phyloP scores from a whole-genome alignment of 2,113 vertebrate species.

The Pseudopodoces humilis region DNA sequence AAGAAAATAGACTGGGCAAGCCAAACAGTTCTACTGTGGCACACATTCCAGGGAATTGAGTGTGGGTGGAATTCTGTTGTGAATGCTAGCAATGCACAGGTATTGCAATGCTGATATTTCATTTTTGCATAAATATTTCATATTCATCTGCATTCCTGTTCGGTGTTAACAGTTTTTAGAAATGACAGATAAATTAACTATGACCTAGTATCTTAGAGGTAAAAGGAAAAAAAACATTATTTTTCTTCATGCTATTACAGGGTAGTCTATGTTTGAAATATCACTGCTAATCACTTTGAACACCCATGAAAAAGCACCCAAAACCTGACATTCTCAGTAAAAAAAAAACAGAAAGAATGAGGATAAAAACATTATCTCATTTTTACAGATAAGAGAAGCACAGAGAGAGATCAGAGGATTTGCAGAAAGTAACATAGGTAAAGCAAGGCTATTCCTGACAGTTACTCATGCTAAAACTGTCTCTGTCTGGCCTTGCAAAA shows the following conservation, averaged over 20 bases:
- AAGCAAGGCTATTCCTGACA: not conserved
- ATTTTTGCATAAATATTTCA: not conserved
- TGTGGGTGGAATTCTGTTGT: not conserved
- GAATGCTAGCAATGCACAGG: not conserved
- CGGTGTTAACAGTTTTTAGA: not conserved
- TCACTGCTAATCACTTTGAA: not conserved
- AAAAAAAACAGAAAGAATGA: not conserved
- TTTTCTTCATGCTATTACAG: not conserved
- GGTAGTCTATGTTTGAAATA: not conserved
- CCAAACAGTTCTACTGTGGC: not conserved
- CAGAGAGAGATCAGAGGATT: not conserved
- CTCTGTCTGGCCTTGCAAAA: conserved; percentile 10
- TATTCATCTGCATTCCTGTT: not conserved
- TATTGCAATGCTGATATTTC: not conserved
- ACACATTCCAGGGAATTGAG: not conserved
- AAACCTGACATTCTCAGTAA: not conserved
- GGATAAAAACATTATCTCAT: not conserved
- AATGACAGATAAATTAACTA: conserved; percentile 7
- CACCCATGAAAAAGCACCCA: not conserved
- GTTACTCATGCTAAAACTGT: conserved; percentile 34
- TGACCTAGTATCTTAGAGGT: not conserved
- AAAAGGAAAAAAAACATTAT: not conserved
- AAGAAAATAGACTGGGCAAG: rapidly evolving
- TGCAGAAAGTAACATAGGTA: not conserved
- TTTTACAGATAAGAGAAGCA: conserved; percentile 2